Conservation (phyloP, 1,140 invertebrate genomes). For the Mactra quadrangularis region DNA sequence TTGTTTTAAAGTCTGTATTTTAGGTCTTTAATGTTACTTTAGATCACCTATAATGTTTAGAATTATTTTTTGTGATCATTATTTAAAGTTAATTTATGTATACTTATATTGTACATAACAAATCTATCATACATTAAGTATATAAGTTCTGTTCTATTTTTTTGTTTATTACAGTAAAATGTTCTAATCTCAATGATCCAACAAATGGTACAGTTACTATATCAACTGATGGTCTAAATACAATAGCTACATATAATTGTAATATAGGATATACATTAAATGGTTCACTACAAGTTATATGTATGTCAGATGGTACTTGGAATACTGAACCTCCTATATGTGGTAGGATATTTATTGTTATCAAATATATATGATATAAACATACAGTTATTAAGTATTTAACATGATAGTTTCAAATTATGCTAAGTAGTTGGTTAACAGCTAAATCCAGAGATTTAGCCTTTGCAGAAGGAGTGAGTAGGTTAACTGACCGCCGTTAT, state of each 20-base stretch:
- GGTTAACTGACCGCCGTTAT: no score
- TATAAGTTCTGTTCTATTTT: no score
- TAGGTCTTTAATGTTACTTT: no score
- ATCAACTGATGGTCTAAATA: conserved; percentile 32
- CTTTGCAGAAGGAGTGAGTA: no score
- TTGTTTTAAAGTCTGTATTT: no score
- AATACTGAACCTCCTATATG: conserved; percentile 11
- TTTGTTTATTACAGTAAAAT: not conserved
- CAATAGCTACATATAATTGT: conserved; percentile 39
- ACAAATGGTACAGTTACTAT: conserved; percentile 22
- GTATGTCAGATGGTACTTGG: conserved; percentile 40
- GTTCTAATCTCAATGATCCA: conserved; percentile 2
- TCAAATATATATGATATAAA: not conserved
- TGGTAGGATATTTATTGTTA: conserved; percentile 7
- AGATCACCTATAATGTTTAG: no score
- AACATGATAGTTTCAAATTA: not conserved
- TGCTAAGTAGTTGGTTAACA: no score
- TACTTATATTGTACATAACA: no score
- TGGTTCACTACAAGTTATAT: not conserved
- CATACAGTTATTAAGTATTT: not conserved
- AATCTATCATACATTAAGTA: no score
- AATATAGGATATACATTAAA: conserved; percentile 42
- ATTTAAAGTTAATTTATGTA: no score
- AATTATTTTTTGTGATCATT: no score
- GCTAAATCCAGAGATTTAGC: no score